phyloP scores from a whole-genome alignment of 2,888 invertebrate species.

The Acanthosepion esculentum region DNA sequence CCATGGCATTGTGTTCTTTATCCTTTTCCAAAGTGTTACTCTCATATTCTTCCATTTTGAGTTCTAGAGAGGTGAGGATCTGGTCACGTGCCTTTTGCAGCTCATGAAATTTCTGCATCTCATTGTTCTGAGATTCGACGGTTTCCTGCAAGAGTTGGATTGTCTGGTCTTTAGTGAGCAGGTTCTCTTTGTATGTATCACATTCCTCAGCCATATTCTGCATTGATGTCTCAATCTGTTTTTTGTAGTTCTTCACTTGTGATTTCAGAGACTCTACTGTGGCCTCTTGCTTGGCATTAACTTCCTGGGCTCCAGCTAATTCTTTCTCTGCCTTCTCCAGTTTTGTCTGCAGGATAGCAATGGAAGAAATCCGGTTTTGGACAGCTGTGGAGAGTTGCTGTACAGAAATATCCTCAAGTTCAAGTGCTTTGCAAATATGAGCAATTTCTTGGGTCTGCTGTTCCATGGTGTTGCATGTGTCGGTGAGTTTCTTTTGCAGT shows the following conservation, averaged over 20 bases:
- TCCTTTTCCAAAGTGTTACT: constrained; percentile 78
- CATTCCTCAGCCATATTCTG: background rate
- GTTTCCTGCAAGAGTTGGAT: constrained; percentile 52
- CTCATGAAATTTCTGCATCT: constrained; percentile 24
- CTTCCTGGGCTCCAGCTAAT: constrained; percentile 50
- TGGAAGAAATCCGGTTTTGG: background rate
- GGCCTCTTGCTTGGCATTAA: constrained; percentile 73
- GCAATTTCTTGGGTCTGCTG: background rate
- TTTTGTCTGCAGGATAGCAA: constrained; percentile 50
- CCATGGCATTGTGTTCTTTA: constrained; percentile 60
- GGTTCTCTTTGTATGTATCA: constrained; percentile 16
- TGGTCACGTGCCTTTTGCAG: constrained; percentile 34
- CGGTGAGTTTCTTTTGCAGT: background rate
- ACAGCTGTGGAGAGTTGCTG: background rate
- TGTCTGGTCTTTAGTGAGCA: background rate
- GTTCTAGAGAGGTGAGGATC: constrained; percentile 51
- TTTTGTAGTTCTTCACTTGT: constrained; percentile 49
- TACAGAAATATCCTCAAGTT: background rate
- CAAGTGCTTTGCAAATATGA: background rate
- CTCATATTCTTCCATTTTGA: constrained; percentile 71
- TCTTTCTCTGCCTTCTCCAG: constrained; percentile 51
- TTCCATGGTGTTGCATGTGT: background rate
- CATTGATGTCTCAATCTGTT: background rate
- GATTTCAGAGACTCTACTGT: constrained; percentile 50
- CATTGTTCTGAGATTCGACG: background rate